A percentile compares a stretch with the other conserved stretches of the same genome.
Evolutionary conservation across 2,888 invertebrate genomes (phyloP).

Genomic region (Drosophila mercatorum): DNA sequence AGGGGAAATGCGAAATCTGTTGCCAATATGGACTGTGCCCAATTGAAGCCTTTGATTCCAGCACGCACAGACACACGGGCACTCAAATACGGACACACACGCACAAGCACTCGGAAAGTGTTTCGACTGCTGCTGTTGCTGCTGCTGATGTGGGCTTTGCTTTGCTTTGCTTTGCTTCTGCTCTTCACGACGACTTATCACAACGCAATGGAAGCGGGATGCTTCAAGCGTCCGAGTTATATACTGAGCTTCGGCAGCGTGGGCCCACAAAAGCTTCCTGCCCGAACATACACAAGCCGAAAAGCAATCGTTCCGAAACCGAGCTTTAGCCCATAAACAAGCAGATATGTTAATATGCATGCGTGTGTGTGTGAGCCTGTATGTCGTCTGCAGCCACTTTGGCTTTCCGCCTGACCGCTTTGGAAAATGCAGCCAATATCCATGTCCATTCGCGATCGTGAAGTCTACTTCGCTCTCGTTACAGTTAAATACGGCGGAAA

Average conservation of each 20-base stretch:
- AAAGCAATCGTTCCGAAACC: conserved; percentile 1
- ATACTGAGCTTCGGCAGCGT: conserved; percentile 61
- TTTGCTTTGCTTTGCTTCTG: conserved; percentile 25
- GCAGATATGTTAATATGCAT: conserved; percentile 1
- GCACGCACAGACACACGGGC: conserved; percentile 1
- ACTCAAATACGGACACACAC: not conserved
- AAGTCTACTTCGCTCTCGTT: conserved; percentile 12
- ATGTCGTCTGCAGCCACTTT: conserved; percentile 47
- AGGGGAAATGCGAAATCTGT: conserved; percentile 35
- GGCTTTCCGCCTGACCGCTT: conserved; percentile 65
- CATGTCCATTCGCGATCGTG: conserved; percentile 38
- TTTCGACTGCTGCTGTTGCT: conserved; percentile 1
- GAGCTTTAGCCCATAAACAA: conserved; percentile 69
- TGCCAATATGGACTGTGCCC: conserved; percentile 23
- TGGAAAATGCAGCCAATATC: conserved; percentile 45
- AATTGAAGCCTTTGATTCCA: conserved; percentile 19
- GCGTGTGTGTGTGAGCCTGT: too few species aligned
- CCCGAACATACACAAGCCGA: conserved; percentile 11
- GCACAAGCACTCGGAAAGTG: conserved; percentile 6
- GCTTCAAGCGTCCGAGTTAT: conserved; percentile 56
- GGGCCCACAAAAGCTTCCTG: conserved; percentile 43
- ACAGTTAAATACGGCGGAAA: conserved; percentile 10
- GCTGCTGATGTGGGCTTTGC: conserved; percentile 5
- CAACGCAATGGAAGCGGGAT: conserved; percentile 64
- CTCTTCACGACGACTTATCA: conserved; percentile 67